Conservation (phyloP, 2,888 invertebrate species). For the Xanthostigma xanthostigma region DNA sequence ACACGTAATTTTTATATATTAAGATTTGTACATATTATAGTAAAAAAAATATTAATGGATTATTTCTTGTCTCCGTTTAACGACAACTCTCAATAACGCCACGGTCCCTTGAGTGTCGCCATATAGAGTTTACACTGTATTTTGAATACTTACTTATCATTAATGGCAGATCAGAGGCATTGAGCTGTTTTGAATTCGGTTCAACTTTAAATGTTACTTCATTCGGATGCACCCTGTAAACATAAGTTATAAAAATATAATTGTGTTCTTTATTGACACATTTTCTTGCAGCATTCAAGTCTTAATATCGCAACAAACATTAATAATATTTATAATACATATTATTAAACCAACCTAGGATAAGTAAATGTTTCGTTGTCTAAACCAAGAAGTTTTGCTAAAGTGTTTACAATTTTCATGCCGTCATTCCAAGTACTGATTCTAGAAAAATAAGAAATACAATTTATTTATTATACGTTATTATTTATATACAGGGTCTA, state of each 20-base stretch:
- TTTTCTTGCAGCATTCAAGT: background rate
- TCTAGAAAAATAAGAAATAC: slow-evolving; percentile 23
- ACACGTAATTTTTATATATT: too few species aligned
- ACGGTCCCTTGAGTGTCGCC: too few species aligned
- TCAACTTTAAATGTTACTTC: slow-evolving; percentile 66
- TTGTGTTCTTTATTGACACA: background rate
- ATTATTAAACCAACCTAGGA: slow-evolving; percentile 35
- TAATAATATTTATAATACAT: slow-evolving; percentile 7
- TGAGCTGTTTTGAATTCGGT: slow-evolving; percentile 45
- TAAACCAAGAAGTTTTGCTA: slow-evolving; percentile 54
- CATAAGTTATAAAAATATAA: slow-evolving; percentile 9
- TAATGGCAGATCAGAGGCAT: slow-evolving; percentile 49
- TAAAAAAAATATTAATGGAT: too few species aligned
- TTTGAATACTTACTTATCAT: slow-evolving; percentile 46
- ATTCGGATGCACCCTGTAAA: slow-evolving; percentile 52
- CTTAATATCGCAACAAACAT: background rate
- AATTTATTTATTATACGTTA: slow-evolving; percentile 3
- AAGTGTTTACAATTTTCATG: slow-evolving; percentile 48
- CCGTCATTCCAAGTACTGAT: slow-evolving; percentile 58
- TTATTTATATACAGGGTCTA: slow-evolving; percentile 23
- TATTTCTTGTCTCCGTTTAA: too few species aligned
- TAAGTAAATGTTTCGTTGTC: slow-evolving; percentile 45
- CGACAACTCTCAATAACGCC: too few species aligned
- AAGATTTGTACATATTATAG: too few species aligned
- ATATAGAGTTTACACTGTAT: too few species aligned